Percentiles rank a stretch among this genome's conserved stretches.
Evolutionary conservation across 2,888 invertebrate genomes (phyloP).

Genomic region (Eupithecia exiguata): DNA sequence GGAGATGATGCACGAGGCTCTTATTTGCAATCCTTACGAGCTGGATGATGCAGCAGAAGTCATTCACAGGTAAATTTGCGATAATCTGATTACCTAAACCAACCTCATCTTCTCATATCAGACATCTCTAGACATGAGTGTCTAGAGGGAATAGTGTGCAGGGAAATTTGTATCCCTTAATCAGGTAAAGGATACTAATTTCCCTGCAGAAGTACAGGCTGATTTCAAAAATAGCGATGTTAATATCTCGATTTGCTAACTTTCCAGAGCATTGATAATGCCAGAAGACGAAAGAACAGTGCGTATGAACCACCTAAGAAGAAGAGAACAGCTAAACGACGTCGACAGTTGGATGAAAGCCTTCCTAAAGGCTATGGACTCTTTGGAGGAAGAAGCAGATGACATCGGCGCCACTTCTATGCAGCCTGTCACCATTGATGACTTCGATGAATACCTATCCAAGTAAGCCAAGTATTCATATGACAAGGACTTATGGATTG

Average conservation of each 20-base stretch:
- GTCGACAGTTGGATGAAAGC: slow-evolving; percentile 95
- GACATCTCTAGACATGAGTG: background rate
- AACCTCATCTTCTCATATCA: background rate
- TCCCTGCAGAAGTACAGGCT: background rate
- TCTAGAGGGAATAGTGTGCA: no score
- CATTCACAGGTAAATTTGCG: slow-evolving; percentile 86
- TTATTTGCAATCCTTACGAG: slow-evolving; percentile 95
- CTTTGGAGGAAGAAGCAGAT: slow-evolving; percentile 90
- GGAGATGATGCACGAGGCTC: slow-evolving; percentile 96
- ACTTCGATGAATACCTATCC: slow-evolving; percentile 94
- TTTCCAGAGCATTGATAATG: slow-evolving; percentile 91
- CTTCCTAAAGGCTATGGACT: slow-evolving; percentile 94
- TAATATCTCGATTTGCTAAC: background rate
- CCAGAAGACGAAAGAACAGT: slow-evolving; percentile 94
- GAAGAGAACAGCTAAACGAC: slow-evolving; percentile 91
- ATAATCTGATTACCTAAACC: background rate
- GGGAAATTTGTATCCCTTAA: no score
- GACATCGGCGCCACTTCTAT: slow-evolving; percentile 92
- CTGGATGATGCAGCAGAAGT: slow-evolving; percentile 94
- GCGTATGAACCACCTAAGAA: slow-evolving; percentile 92
- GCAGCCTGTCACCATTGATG: slow-evolving; percentile 95
- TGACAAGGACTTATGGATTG: background rate
- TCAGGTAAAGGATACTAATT: background rate
- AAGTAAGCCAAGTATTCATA: slow-evolving; percentile 85
- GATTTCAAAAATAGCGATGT: background rate